Conservation (phyloP, 64 coral and sea anemone genomes). For the Actinia equina region DNA sequence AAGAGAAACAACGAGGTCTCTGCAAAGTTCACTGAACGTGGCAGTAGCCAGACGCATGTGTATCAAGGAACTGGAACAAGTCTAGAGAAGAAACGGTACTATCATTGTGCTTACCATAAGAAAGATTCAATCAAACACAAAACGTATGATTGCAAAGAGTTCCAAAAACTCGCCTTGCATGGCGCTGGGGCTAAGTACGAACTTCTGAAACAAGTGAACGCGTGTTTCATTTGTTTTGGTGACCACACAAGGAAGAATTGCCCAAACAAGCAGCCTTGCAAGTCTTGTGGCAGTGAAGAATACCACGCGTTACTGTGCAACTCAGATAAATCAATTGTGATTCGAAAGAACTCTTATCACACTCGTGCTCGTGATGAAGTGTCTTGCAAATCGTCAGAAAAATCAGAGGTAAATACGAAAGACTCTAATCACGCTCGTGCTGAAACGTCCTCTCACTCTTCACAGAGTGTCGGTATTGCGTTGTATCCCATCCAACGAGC, state of each 20-base stretch:
- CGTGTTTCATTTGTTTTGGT: conserved; percentile 71
- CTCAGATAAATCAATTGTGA: conserved; percentile 25
- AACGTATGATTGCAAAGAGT: conserved; percentile 63
- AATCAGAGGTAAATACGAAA: neutral
- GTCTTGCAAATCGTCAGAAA: neutral
- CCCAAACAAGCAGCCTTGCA: conserved; percentile 49
- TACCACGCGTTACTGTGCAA: conserved; percentile 58
- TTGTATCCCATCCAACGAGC: conserved; percentile 59
- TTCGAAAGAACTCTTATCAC: neutral
- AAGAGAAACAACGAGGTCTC: neutral
- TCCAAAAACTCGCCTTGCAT: conserved; percentile 41
- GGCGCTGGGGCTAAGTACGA: conserved; percentile 2
- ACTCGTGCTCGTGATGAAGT: neutral
- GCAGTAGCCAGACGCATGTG: neutral
- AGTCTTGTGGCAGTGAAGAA: conserved; percentile 41
- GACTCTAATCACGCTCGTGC: neutral
- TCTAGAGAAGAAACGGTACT: conserved; percentile 11
- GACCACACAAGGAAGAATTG: conserved; percentile 53
- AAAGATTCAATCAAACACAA: conserved; percentile 65
- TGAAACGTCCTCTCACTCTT: neutral
- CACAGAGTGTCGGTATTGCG: neutral
- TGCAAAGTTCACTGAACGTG: neutral
- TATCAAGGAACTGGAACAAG: neutral
- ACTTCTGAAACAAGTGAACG: conserved; percentile 55
- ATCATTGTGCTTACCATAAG: conserved; percentile 39